Base-by-base conservation (phyloP, 2,797 vertebrate genomes). In the Sternotherus odoratus region DNA sequence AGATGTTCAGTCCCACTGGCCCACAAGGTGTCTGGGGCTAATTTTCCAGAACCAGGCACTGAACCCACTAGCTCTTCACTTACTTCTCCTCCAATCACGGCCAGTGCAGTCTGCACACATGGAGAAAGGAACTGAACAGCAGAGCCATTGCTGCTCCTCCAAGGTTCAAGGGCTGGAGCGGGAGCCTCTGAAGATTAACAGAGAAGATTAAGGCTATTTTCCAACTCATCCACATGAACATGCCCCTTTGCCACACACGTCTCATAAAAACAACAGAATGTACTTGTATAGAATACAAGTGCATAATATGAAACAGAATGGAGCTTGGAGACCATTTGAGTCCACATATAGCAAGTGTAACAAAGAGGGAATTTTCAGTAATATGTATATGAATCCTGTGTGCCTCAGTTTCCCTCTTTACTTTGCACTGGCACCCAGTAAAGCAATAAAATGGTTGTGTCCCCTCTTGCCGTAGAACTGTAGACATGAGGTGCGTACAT, bases 31-130 rank as follows among this genome's bases (percentile, higher is more conserved):
- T 66, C 21, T n/a, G 60, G 8, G 33, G 17, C 8, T 56, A 56
- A 53, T 28, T 56, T 56, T 56, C 80, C 1, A 3, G 1, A 39
- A 15, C 6, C 74, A 15, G 13, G 28, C 21, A 39, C 46, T 83
- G n/a, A 36, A 43, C 36, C 78, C 80, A 56, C 92, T 48, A 46
- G 4, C 11, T 77, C 66, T 54, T 94, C 63, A 97, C 96, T 96
- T 97, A 99, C 99, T 97, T 99, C 98, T 89, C 97, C 98, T 10
- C 77, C 82, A 95, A 99, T 97, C 66, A 91, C 96, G 3, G 98
- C 98, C 85, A 99, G 90, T 6, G 98, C 98, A 4, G 90, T 99
- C 94, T 99, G 98, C 82, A 98, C 86, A 53, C 99, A 99, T 2
- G 97, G 94, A 43, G 97, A 97, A 4, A 98, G 98, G 88, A 99